A percentile compares a stretch with the other conserved stretches of the same genome.
Conservation (phyloP, 2,888 invertebrate genomes). For the Dastarcus helophoroides region DNA sequence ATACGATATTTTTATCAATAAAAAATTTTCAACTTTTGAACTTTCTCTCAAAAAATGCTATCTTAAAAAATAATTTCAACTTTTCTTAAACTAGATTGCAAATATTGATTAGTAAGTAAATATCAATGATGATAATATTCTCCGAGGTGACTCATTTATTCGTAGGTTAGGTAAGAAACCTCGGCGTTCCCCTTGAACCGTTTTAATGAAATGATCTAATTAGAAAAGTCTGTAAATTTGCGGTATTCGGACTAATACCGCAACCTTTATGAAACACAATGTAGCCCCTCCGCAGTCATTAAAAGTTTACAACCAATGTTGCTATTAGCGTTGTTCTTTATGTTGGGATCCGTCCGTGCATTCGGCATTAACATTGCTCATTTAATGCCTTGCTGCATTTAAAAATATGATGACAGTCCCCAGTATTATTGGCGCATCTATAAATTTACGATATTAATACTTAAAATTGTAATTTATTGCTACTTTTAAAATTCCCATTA, state of each 20-base stretch:
- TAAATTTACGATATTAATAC: slow-evolving; percentile 30
- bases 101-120: no score
- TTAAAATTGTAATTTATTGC: slow-evolving; percentile 31
- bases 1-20: no score
- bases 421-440: slow-evolving; percentile 29
- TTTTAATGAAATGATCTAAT: no score
- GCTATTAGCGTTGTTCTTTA: slow-evolving; percentile 29
- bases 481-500: slow-evolving; percentile 28
- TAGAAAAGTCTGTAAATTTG: no score
- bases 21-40: no score
- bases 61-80: no score
- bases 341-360: slow-evolving; percentile 25
- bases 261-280: slow-evolving; percentile 18
- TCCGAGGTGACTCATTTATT: no score
- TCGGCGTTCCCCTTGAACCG: no score
- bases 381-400: slow-evolving; percentile 28
- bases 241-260: slow-evolving; percentile 13
- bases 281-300: slow-evolving; percentile 21
- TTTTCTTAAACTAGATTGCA: no score
- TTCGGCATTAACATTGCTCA: slow-evolving; percentile 30
- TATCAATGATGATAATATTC: no score
- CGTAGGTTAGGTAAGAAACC: no score
- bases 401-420: slow-evolving; percentile 29
- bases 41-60: no score
- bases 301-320: slow-evolving; percentile 30